phyloP scores from a whole-genome alignment of 2,888 invertebrate species.

The Lapara coniferarum region DNA sequence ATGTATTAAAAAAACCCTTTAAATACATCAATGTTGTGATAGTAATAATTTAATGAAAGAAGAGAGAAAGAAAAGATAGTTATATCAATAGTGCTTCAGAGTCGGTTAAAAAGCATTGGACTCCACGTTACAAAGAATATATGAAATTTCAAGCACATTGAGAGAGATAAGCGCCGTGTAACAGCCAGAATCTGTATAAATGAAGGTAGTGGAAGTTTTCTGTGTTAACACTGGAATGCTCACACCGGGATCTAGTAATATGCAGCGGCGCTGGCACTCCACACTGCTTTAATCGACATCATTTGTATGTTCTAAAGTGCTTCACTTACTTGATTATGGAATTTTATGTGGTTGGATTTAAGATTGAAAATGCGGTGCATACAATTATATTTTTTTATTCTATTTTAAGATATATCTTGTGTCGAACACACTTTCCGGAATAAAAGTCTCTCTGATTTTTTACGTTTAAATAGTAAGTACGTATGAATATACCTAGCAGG shows the following conservation, averaged over 20 bases:
- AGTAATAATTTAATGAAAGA: too few relatives aligned
- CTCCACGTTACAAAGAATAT: not conserved
- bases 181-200: conserved; percentile 1
- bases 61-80: too few relatives aligned
- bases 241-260: conserved; percentile 3
- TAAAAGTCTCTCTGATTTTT: too few relatives aligned
- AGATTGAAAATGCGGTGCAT: too few relatives aligned
- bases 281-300: conserved; percentile 10
- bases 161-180: not conserved
- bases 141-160: not conserved
- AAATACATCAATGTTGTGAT: too few relatives aligned
- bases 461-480: too few relatives aligned
- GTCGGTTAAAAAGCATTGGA: too few relatives aligned
- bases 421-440: too few relatives aligned
- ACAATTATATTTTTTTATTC: too few relatives aligned
- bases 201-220: conserved; percentile 14
- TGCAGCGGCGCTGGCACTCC: not conserved
- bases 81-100: too few relatives aligned
- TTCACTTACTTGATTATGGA: not conserved
- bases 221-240: not conserved
- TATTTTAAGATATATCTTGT: not conserved
- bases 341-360: not conserved
- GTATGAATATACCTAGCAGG: too few relatives aligned
- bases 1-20: too few relatives aligned
- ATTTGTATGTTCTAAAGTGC: not conserved